phyloP scores from a whole-genome alignment of 1,140 invertebrate genomes.

The Augochlora pura region DNA sequence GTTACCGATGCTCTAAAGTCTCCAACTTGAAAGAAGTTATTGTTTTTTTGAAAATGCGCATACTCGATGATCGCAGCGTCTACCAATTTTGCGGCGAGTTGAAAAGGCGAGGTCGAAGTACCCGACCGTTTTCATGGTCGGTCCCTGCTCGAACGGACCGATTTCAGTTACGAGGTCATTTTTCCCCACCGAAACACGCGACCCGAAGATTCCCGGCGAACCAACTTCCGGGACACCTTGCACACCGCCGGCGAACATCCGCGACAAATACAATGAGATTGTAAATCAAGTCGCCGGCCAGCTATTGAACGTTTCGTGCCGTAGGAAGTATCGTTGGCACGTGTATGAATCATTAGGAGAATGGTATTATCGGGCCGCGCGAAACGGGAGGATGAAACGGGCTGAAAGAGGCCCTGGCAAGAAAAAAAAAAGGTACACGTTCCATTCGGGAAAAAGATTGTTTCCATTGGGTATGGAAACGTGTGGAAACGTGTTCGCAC shows the following conservation, averaged over 20 bases:
- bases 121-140: too few species aligned
- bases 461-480: neutral
- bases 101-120: too few species aligned
- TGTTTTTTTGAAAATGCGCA: too few species aligned
- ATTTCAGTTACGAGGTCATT: neutral
- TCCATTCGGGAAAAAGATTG: neutral
- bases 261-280: constrained; percentile 28
- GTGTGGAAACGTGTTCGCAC: too few species aligned
- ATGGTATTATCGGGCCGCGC: neutral
- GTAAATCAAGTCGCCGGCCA: constrained; percentile 24
- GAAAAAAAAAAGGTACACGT: neutral
- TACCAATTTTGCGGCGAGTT: too few species aligned
- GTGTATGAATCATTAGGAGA: constrained; percentile 16
- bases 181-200: neutral
- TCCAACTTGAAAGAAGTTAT: too few species aligned
- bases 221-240: constrained; percentile 22
- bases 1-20: too few species aligned
- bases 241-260: neutral
- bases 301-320: constrained; percentile 14
- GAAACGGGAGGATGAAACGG: neutral
- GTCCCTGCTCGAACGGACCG: too few species aligned
- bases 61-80: too few species aligned
- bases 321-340: constrained; percentile 7
- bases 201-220: neutral
- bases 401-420: neutral